A percentile compares a stretch with the other conserved stretches of the same genome.
Conservation (phyloP, 37 sponge, comb jelly and placozoan genomes). For the Aplysina aerophoba region DNA sequence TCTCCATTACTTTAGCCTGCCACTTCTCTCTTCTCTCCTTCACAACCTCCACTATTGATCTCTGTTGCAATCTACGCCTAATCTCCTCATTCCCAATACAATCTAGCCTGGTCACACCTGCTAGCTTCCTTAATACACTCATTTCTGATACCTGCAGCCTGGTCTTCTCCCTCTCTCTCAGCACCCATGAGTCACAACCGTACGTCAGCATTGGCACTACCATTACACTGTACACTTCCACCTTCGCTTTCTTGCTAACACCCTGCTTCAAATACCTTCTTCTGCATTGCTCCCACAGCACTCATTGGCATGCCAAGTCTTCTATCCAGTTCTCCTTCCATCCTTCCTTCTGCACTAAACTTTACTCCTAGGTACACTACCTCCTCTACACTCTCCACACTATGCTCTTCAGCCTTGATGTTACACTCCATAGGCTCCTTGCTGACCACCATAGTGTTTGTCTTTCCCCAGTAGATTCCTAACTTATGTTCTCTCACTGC, state of each 20-base stretch:
- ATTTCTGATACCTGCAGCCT: slow-evolving; percentile 21
- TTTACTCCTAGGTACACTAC: no score
- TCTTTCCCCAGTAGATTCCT: no score
- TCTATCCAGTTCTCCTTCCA: no score
- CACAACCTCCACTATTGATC: background rate
- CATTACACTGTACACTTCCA: slow-evolving; percentile 15
- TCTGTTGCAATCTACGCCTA: background rate
- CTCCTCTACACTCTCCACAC: no score
- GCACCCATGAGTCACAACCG: slow-evolving; percentile 24
- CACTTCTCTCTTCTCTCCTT: slow-evolving; percentile 12
- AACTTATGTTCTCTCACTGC: no score
- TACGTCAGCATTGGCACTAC: slow-evolving; percentile 25
- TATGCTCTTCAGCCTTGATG: no score
- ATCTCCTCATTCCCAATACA: background rate
- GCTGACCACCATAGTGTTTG: no score
- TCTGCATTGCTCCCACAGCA: slow-evolving; percentile 16
- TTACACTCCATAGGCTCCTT: no score
- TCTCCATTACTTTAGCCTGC: background rate
- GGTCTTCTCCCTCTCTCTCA: slow-evolving; percentile 23
- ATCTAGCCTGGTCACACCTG: slow-evolving; percentile 26
- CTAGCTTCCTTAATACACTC: slow-evolving; percentile 4
- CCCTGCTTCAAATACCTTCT: no score
- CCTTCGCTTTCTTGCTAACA: slow-evolving; percentile 18
- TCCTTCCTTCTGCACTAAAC: no score
- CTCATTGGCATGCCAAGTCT: slow-evolving; percentile 15